A percentile compares a stretch with the other conserved stretches of the same genome.
These are phyloP conservation scores for Burhinus bistriatus DNA, from an alignment of 2,113 vertebrate genomes.

Conservation along the genomic window DNA sequence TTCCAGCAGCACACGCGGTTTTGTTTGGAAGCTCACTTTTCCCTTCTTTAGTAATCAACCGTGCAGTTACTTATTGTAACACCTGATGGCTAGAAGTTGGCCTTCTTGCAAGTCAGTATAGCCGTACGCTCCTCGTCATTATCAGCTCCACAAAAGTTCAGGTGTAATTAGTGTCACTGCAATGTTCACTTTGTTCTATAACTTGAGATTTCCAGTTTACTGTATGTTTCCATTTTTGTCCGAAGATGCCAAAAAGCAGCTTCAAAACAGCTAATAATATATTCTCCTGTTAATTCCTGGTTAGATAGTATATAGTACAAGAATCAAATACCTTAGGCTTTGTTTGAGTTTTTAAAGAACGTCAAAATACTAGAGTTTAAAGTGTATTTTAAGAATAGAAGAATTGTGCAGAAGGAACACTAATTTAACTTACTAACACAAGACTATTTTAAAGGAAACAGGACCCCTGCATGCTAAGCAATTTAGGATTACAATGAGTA, in stretches of 20 bases:
- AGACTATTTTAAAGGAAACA: not conserved
- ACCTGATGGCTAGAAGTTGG: not conserved
- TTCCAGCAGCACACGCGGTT: not conserved
- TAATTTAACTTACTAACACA: not conserved
- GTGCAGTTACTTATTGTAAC: not conserved
- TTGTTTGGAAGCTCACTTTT: not conserved
- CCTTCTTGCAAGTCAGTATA: not conserved
- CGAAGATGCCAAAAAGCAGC: not conserved
- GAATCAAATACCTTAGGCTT: not conserved
- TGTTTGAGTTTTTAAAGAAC: not conserved
- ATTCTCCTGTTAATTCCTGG: not conserved
- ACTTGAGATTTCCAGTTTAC: not conserved
- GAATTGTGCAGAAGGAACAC: not conserved
- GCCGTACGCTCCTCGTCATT: fast-evolving
- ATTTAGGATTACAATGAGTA: not conserved
- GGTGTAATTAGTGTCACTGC: not conserved
- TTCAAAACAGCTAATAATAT: not conserved
- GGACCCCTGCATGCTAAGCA: not conserved
- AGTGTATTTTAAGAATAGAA: not conserved
- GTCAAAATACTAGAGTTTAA: not conserved
- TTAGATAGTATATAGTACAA: not conserved
- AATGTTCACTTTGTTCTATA: fast-evolving
- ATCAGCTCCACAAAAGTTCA: not conserved
- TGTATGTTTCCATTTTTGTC: not conserved
- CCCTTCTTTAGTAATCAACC: not conserved